Evolutionary conservation across 2,888 invertebrate genomes (phyloP).

Genomic region (Lasius fuliginosus): DNA sequence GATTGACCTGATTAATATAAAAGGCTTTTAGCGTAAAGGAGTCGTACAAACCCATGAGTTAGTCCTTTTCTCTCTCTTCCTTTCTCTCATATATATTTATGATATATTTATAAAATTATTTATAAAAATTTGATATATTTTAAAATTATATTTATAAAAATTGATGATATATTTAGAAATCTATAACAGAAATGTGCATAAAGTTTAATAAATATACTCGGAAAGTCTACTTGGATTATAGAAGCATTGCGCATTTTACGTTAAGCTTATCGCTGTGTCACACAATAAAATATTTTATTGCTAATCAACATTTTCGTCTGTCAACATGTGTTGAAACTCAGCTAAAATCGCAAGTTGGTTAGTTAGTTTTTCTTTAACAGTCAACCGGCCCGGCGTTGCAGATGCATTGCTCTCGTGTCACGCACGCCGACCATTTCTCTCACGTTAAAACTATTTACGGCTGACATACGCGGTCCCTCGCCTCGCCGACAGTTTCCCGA

Average conservation of each 20-base stretch:
- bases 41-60: background rate
- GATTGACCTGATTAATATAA: constrained; percentile 28
- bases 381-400: constrained; percentile 9
- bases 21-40: constrained; percentile 19
- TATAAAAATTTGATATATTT: background rate
- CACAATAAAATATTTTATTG: background rate
- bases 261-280: background rate
- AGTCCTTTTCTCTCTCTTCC: background rate
- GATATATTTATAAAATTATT: background rate
- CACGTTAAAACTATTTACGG: constrained; percentile 75
- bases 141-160: background rate
- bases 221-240: background rate
- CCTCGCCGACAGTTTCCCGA: constrained; percentile 74
- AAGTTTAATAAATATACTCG: background rate
- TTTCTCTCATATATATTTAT: background rate
- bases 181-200: background rate
- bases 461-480: constrained; percentile 64
- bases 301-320: constrained; percentile 7
- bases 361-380: constrained; percentile 24
- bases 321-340: background rate
- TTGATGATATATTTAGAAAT: background rate
- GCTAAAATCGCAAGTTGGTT: constrained; percentile 24
- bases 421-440: constrained; percentile 71
- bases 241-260: background rate
- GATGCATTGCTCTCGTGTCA: constrained; percentile 47